These are phyloP conservation scores for Pseudocheirus occidentalis DNA, from an alignment of 2,797 vertebrate genomes.

Conservation along the genomic window DNA sequence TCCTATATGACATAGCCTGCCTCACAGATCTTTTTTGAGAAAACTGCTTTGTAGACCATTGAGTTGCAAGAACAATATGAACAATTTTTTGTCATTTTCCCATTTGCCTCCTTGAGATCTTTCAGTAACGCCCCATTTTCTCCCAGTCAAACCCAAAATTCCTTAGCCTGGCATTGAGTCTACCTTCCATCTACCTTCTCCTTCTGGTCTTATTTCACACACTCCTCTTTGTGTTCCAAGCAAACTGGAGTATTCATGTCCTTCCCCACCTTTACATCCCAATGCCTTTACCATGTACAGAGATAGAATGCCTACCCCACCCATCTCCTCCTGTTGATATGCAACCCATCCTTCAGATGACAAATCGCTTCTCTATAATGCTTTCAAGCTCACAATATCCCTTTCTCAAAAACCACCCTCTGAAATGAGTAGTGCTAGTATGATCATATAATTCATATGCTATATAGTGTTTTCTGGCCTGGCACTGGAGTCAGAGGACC, in stretches of 20 bases:
- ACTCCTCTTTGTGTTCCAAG: background rate
- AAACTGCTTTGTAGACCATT: background rate
- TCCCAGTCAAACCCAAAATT: background rate
- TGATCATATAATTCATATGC: background rate
- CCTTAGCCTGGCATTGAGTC: background rate
- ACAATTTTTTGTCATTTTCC: background rate
- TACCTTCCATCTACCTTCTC: background rate
- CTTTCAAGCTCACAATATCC: background rate
- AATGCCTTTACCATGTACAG: background rate
- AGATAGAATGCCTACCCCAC: background rate
- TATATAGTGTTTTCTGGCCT: background rate
- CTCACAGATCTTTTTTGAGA: background rate
- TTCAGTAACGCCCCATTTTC: background rate
- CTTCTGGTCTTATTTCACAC: background rate
- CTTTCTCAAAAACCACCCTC: background rate
- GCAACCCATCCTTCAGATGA: background rate
- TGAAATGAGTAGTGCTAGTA: background rate
- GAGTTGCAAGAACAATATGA: background rate
- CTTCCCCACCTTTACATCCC: background rate
- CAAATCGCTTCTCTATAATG: background rate
- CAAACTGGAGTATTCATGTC: background rate
- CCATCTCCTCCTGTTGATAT: background rate
- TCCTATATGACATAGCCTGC: background rate
- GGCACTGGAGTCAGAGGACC: background rate
- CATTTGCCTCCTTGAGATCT: background rate